Percentiles rank a stretch among this genome's conserved stretches.
These are phyloP conservation scores for Podarcis cretensis DNA, from an alignment of 2,113 vertebrate genomes.

Conservation along the genomic window DNA sequence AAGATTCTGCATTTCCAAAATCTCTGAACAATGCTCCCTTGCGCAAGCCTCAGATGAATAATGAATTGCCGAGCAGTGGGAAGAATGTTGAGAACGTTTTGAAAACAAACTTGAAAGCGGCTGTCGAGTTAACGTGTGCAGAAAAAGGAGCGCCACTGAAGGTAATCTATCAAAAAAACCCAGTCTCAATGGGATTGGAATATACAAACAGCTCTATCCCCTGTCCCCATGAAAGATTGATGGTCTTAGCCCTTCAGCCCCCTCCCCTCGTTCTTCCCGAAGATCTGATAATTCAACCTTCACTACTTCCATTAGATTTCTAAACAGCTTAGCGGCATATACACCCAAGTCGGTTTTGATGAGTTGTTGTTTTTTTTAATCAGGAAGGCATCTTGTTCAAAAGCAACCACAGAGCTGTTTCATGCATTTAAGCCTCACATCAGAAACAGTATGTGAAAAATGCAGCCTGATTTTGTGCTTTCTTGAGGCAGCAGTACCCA, in stretches of 20 bases:
- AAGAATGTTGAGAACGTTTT: neutral
- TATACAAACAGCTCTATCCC: neutral
- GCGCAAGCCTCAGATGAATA: neutral
- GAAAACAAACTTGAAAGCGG: neutral
- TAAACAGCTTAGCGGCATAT: neutral
- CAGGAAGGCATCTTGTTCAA: neutral
- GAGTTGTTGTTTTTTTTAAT: neutral
- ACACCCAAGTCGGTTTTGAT: neutral
- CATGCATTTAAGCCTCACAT: neutral
- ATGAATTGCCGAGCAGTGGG: neutral
- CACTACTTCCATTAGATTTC: neutral
- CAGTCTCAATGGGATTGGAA: neutral
- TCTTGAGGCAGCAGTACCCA: too few species aligned
- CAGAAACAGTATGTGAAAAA: neutral
- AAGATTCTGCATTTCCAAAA: neutral
- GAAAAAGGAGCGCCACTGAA: neutral
- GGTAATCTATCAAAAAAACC: neutral
- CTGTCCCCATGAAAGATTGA: neutral
- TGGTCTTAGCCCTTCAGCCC: neutral
- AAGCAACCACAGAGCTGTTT: neutral
- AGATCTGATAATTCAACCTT: constrained; percentile 3
- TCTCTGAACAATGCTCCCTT: constrained; percentile 3
- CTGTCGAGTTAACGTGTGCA: neutral
- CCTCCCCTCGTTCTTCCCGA: neutral
- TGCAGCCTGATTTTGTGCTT: neutral